These are phyloP conservation scores for Pantherophis vulpinus DNA, from an alignment of 2,797 vertebrate genomes.

Conservation along the genomic window DNA sequence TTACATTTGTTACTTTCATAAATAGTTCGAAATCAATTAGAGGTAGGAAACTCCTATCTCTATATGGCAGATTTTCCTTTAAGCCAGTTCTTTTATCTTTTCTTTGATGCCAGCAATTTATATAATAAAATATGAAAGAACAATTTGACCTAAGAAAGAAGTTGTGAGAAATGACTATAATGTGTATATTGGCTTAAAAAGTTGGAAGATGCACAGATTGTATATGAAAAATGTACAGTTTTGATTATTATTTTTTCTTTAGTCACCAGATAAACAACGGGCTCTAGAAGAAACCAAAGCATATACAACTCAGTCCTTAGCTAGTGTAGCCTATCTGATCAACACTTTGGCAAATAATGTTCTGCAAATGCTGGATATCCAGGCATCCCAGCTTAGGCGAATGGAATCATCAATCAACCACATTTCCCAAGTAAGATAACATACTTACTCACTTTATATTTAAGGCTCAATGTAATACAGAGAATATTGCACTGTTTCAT, in stretches of 20 bases:
- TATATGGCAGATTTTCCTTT: neutral
- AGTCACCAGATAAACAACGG: slow-evolving; percentile 95
- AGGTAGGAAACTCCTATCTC: neutral
- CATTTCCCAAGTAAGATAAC: slow-evolving; percentile 89
- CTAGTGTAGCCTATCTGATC: slow-evolving; percentile 97
- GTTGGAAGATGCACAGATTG: neutral
- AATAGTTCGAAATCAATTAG: neutral
- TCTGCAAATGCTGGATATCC: slow-evolving; percentile 97
- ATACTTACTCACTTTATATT: neutral
- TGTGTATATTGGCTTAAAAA: neutral
- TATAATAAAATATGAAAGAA: neutral
- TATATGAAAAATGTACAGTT: neutral
- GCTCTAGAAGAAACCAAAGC: slow-evolving; percentile 98
- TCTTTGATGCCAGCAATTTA: neutral
- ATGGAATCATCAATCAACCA: slow-evolving; percentile 99
- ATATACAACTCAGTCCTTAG: slow-evolving; percentile 96
- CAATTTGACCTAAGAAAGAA: neutral
- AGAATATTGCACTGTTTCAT: neutral
- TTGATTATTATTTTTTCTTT: slow-evolving; percentile 24
- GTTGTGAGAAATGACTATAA: neutral
- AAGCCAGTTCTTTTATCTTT: neutral
- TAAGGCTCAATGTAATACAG: neutral
- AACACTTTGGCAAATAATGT: slow-evolving; percentile 99
- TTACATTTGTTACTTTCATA: neutral
- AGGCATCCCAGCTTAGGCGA: slow-evolving; percentile 93